Evolutionary conservation across 2,113 vertebrate species (phyloP).

Genomic region (Oryzias melastigma): DNA sequence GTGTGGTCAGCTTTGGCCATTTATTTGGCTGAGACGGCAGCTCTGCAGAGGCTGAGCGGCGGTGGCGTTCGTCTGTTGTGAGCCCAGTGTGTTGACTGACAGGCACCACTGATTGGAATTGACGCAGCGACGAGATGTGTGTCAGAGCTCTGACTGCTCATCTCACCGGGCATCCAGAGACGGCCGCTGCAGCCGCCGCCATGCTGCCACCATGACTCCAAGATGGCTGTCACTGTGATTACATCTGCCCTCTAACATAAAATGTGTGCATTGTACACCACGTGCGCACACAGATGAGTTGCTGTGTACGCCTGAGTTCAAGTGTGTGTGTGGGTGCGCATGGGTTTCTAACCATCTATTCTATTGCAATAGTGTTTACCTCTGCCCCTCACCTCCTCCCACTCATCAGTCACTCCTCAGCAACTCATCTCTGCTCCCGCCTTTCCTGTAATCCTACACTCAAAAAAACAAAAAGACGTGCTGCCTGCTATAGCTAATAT

Average conservation of each 20-base stretch:
- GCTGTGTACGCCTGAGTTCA: slow-evolving; percentile 16
- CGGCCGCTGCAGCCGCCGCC: slow-evolving; percentile 49
- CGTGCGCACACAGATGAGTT: background rate
- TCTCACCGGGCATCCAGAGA: slow-evolving; percentile 68
- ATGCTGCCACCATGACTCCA: slow-evolving; percentile 43
- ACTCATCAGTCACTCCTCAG: slow-evolving; percentile 64
- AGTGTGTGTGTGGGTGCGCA: slow-evolving; percentile 30
- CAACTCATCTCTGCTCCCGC: slow-evolving; percentile 52
- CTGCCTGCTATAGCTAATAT: slow-evolving; percentile 35
- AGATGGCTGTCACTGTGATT: slow-evolving; percentile 69
- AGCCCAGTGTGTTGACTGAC: slow-evolving; percentile 60
- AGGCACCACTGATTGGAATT: slow-evolving; percentile 76
- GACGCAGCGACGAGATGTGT: slow-evolving; percentile 74
- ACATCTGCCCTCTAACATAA: slow-evolving; percentile 55
- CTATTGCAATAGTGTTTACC: slow-evolving; percentile 60
- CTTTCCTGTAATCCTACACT: slow-evolving; percentile 49
- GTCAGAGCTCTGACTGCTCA: slow-evolving; percentile 78
- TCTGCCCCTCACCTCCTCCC: slow-evolving; percentile 58
- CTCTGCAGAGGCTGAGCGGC: slow-evolving; percentile 38
- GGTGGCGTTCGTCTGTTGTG: slow-evolving; percentile 41
- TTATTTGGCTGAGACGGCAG: slow-evolving; percentile 56
- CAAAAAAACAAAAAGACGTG: slow-evolving; percentile 50
- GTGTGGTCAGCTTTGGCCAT: slow-evolving; percentile 46
- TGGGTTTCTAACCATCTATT: slow-evolving; percentile 44
- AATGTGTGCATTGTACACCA: slow-evolving; percentile 10